Conservation (phyloP, 64 coral and sea anemone genomes). For the Cladopsammia gracilis region DNA sequence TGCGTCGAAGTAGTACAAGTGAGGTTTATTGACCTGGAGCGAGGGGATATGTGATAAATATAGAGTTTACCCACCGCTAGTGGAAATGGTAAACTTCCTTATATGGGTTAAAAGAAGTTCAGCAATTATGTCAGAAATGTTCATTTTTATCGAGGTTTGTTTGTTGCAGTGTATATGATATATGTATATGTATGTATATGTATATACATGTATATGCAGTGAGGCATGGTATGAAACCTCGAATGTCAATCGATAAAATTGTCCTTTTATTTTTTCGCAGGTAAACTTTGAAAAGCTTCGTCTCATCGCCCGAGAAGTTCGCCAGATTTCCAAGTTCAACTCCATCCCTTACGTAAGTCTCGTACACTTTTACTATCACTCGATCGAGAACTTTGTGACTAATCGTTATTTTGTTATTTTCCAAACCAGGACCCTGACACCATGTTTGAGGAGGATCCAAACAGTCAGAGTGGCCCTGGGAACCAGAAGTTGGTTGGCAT, state of each 20-base stretch:
- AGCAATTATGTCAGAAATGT: too few species aligned
- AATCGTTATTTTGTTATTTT: neutral
- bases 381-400: neutral
- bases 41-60: too few species aligned
- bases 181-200: too few species aligned
- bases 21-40: too few species aligned
- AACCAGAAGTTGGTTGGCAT: slow-evolving; percentile 91
- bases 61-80: too few species aligned
- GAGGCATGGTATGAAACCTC: neutral
- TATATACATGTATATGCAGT: too few species aligned
- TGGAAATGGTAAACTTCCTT: too few species aligned
- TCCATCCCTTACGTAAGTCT: slow-evolving; percentile 89
- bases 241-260: neutral
- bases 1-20: too few species aligned
- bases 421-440: slow-evolving; percentile 71
- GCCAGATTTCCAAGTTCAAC: slow-evolving; percentile 85
- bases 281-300: slow-evolving; percentile 95
- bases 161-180: neutral
- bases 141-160: neutral
- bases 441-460: slow-evolving; percentile 85
- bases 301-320: slow-evolving; percentile 91
- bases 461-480: slow-evolving; percentile 62
- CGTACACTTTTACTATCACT: neutral
- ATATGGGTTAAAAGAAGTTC: too few species aligned
- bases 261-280: slow-evolving; percentile 22